phyloP scores from a whole-genome alignment of 1,140 invertebrate genomes.

The Heliconius congener region DNA sequence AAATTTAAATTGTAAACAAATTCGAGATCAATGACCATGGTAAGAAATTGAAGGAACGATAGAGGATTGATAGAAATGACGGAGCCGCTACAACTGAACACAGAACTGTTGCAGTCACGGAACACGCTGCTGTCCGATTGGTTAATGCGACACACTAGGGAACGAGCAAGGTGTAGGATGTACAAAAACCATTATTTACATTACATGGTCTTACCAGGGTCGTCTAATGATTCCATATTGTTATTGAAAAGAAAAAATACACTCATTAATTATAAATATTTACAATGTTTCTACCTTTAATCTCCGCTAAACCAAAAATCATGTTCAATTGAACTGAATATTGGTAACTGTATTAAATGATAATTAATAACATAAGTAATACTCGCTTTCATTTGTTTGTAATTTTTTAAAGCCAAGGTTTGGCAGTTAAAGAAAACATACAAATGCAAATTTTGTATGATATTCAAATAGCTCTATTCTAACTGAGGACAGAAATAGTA shows the following conservation, averaged over 20 bases:
- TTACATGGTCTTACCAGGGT: conserved; percentile 68
- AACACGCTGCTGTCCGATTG: conserved; percentile 9
- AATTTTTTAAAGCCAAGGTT: neutral
- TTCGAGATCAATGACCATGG: conserved; percentile 46
- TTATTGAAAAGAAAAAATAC: conserved; percentile 74
- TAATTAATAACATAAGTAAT: neutral
- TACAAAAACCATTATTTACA: conserved; percentile 48
- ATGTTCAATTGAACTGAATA: neutral
- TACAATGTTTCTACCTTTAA: conserved; percentile 21
- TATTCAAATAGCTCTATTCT: conserved; percentile 27
- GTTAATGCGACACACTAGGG: conserved; percentile 35
- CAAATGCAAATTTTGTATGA: conserved; percentile 24
- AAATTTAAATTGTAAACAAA: conserved; percentile 4
- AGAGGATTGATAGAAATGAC: conserved; percentile 37
- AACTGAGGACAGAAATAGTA: conserved; percentile 21
- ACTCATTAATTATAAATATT: conserved; percentile 53
- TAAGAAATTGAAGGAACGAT: conserved; percentile 34
- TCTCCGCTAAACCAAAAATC: neutral
- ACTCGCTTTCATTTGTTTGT: no score
- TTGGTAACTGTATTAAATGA: neutral
- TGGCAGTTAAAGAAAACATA: neutral
- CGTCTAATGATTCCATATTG: conserved; percentile 70
- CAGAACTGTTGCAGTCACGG: conserved; percentile 29
- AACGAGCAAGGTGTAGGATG: conserved; percentile 44
- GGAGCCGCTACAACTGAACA: conserved; percentile 39